Conservation (phyloP, 2,888 invertebrate species). For the Cryptocephalus primarius region DNA sequence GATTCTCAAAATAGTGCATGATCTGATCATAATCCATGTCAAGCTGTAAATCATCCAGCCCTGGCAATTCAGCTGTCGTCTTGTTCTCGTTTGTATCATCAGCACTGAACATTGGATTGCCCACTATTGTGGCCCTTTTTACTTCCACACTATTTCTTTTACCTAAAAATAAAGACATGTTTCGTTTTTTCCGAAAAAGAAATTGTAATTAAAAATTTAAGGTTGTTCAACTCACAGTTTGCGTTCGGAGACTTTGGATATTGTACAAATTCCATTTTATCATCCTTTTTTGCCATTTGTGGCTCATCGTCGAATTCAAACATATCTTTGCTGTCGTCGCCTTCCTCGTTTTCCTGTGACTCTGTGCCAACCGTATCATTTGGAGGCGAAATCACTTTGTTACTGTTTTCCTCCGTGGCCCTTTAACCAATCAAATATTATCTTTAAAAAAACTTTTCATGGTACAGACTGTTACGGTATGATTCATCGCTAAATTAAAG, state of each 20-base stretch:
- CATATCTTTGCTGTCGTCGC: conserved; percentile 8
- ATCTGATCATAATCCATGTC: conserved; percentile 97
- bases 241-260: conserved; percentile 36
- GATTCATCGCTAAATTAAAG: no score
- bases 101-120: conserved; percentile 76
- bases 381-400: no score
- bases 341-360: conserved; percentile 5
- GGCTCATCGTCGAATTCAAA: conserved; percentile 50
- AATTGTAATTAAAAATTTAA: background rate
- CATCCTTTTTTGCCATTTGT: conserved; percentile 28
- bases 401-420: no score
- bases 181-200: background rate
- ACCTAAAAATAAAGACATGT: conserved; percentile 6
- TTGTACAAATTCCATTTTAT: conserved; percentile 48
- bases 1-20: conserved; percentile 96
- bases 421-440: no score
- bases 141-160: conserved; percentile 49
- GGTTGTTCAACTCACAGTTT: conserved; percentile 2
- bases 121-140: conserved; percentile 76
- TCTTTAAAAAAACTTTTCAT: no score
- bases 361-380: no score
- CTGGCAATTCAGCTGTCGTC: conserved; percentile 47
- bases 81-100: conserved; percentile 16
- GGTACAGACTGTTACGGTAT: no score
- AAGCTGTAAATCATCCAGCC: conserved; percentile 65